These are phyloP conservation scores for Elaphurus davidianus DNA, from an alignment of 2,113 vertebrate genomes.

Conservation along the genomic window DNA sequence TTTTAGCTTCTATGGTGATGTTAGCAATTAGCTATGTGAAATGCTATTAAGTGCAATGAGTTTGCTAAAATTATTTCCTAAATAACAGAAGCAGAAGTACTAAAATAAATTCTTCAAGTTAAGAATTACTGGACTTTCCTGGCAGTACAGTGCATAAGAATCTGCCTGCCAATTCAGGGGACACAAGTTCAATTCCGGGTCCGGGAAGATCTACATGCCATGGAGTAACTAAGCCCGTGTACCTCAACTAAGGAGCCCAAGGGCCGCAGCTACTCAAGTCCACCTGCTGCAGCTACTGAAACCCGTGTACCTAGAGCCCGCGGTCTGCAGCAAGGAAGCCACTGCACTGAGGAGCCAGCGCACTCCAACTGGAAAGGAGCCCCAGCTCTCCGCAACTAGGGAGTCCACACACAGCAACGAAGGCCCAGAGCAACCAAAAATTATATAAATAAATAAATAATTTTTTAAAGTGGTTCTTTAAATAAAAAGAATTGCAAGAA, in stretches of 20 bases:
- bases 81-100: not conserved
- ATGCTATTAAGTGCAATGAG: not conserved
- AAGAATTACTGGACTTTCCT: not conserved
- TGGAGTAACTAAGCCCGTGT: not conserved
- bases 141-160: not conserved
- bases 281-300: not conserved
- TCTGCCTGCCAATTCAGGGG: not conserved
- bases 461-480: not conserved
- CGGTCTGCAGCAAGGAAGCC: not conserved
- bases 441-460: not conserved
- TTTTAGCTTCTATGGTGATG: not conserved
- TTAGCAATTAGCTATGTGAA: not conserved
- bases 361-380: not conserved
- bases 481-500: not conserved
- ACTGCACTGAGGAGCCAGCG: accelerated
- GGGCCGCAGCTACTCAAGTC: not conserved
- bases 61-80: not conserved
- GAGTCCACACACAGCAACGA: not conserved
- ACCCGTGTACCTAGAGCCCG: accelerated
- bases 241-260: not conserved
- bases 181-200: not conserved
- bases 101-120: conserved; percentile 13
- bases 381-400: not conserved
- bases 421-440: not conserved
- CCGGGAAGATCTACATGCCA: not conserved